Evolutionary conservation across 2,797 vertebrate species (phyloP).

Genomic region (Phoxinus dragarum): DNA sequence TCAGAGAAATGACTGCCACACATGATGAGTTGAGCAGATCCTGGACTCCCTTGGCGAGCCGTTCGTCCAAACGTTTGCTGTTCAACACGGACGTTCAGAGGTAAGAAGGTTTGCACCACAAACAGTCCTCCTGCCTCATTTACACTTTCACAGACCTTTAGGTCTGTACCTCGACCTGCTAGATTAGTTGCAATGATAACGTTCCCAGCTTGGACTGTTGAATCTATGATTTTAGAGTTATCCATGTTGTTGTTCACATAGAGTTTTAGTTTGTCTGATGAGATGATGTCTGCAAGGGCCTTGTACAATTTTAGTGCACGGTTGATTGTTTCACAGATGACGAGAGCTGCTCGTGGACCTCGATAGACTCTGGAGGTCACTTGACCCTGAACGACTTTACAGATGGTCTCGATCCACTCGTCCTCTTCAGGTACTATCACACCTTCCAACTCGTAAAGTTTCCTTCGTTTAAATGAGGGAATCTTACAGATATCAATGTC

Average conservation of each 20-base stretch:
- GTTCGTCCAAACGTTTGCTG: conserved; percentile 66
- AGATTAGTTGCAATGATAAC: conserved; percentile 76
- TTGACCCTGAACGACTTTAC: conserved; percentile 56
- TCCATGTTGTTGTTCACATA: conserved; percentile 73
- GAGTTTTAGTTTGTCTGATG: conserved; percentile 26
- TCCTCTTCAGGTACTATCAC: conserved; percentile 43
- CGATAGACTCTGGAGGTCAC: conserved; percentile 38
- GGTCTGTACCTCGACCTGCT: conserved; percentile 69
- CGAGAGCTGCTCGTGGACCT: conserved; percentile 62
- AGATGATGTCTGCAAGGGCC: conserved; percentile 13
- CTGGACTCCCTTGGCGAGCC: conserved; percentile 73
- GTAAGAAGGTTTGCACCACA: conserved; percentile 74
- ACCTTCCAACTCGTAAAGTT: conserved; percentile 72
- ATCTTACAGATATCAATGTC: conserved; percentile 68
- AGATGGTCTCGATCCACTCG: conserved; percentile 67
- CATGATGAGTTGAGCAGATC: conserved; percentile 63
- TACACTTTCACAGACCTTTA: conserved; percentile 56
- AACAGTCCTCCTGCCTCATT: conserved; percentile 62
- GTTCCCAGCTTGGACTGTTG: conserved; percentile 50
- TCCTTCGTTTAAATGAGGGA: conserved; percentile 70
- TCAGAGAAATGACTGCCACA: conserved; percentile 53
- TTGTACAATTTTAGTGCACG: conserved; percentile 52
- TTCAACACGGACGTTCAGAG: conserved; percentile 66
- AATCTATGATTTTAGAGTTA: conserved; percentile 53
- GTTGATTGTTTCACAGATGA: conserved; percentile 75